A percentile compares a stretch with the other conserved stretches of the same genome.
phyloP scores from a whole-genome alignment of 2,888 invertebrate species.

The Leucania comma region DNA sequence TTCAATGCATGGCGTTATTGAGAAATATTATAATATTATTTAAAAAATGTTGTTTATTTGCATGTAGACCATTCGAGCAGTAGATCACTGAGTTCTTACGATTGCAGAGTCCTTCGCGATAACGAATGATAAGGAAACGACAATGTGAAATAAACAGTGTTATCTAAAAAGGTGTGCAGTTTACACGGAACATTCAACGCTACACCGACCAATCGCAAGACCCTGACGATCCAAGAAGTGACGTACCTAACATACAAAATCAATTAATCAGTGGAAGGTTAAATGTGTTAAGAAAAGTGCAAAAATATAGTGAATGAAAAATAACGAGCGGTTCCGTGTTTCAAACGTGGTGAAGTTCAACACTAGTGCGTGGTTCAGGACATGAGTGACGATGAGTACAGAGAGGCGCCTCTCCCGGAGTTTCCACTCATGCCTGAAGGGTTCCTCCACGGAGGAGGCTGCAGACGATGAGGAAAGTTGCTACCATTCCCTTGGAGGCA shows the following conservation, averaged over 20 bases:
- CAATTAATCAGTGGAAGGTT: slow-evolving; percentile 43
- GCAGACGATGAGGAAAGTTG: slow-evolving; percentile 87
- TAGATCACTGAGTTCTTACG: slow-evolving; percentile 71
- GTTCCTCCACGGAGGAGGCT: slow-evolving; percentile 89
- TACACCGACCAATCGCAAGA: slow-evolving; percentile 52
- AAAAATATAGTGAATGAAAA: slow-evolving; percentile 60
- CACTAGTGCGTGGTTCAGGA: slow-evolving; percentile 74
- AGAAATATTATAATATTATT: background rate
- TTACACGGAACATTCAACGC: slow-evolving; percentile 61
- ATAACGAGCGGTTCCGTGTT: slow-evolving; percentile 51
- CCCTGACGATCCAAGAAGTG: slow-evolving; percentile 46
- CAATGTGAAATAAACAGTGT: slow-evolving; percentile 75
- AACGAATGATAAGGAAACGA: slow-evolving; percentile 74
- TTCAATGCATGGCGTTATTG: background rate
- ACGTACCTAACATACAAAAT: slow-evolving; percentile 53
- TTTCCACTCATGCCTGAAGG: slow-evolving; percentile 93
- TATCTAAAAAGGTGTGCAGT: slow-evolving; percentile 73
- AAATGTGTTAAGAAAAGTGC: slow-evolving; percentile 51
- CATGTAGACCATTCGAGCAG: slow-evolving; percentile 75
- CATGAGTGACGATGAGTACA: slow-evolving; percentile 89
- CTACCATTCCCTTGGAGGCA: slow-evolving; percentile 87
- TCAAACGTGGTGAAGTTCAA: slow-evolving; percentile 67
- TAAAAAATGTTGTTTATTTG: slow-evolving; percentile 67
- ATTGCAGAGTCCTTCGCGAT: slow-evolving; percentile 80
- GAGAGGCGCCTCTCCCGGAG: slow-evolving; percentile 92